These are phyloP conservation scores for Eristalis intricaria DNA, from an alignment of 2,888 invertebrate genomes.

Conservation along the genomic window DNA sequence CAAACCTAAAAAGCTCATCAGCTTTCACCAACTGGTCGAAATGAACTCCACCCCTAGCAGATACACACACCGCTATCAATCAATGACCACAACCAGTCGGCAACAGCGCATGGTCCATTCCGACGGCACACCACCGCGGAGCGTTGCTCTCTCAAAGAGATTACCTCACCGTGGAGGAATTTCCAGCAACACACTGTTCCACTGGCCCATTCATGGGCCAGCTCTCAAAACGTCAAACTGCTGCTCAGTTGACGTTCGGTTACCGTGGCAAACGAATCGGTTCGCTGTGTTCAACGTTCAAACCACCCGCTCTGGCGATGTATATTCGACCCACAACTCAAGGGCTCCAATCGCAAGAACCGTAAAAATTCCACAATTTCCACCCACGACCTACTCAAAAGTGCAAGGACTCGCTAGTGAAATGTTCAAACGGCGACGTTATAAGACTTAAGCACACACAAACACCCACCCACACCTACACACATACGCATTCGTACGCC, in stretches of 20 bases:
- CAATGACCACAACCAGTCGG: neutral
- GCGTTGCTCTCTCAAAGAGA: neutral
- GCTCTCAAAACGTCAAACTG: constrained; percentile 63
- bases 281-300: constrained; percentile 43
- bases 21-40: constrained; percentile 1
- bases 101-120: constrained; percentile 34
- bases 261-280: constrained; percentile 59
- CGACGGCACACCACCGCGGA: neutral
- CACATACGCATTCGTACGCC: neutral
- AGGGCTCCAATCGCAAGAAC: constrained; percentile 27
- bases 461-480: constrained; percentile 16
- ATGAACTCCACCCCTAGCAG: neutral
- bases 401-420: constrained; percentile 36
- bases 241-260: constrained; percentile 69
- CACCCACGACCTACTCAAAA: neutral
- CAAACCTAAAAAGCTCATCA: neutral
- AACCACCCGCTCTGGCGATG: constrained; percentile 25
- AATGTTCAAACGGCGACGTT: constrained; percentile 44
- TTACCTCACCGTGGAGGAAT: constrained; percentile 13
- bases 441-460: constrained; percentile 24
- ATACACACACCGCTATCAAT: neutral
- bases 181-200: constrained; percentile 2
- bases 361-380: neutral
- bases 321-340: constrained; percentile 47
- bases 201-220: constrained; percentile 29